phyloP scores from a whole-genome alignment of 37 sponge, comb jelly and placozoan species.

The Ianthella basta region DNA sequence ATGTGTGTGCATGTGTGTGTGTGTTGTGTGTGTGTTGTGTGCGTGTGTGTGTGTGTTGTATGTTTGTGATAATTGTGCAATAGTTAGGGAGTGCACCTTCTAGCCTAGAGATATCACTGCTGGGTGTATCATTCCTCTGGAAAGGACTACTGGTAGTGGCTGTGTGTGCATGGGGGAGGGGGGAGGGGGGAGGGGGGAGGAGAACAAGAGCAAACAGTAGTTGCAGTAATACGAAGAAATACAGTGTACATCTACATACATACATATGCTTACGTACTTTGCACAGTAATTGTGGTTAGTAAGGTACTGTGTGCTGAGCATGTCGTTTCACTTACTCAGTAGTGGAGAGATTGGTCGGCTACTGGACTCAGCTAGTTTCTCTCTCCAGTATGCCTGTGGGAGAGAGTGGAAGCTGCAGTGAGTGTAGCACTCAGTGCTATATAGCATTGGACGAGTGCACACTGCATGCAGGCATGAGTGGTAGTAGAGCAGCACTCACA shows the following conservation, averaged over 20 bases:
- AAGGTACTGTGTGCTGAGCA: too few relatives aligned
- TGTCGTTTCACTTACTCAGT: not conserved
- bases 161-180: constrained; percentile 11
- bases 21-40: not conserved
- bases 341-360: not conserved
- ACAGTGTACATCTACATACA: not conserved
- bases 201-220: not conserved
- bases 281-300: too few relatives aligned
- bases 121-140: constrained; percentile 9
- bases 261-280: not conserved
- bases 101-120: constrained; percentile 3
- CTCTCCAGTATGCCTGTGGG: not conserved
- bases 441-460: too few relatives aligned
- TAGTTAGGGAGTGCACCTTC: not conserved
- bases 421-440: too few relatives aligned
- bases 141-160: not conserved
- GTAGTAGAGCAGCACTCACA: too few relatives aligned
- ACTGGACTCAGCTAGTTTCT: not conserved
- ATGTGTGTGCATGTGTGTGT: not conserved
- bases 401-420: not conserved
- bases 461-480: too few relatives aligned
- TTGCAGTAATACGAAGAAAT: not conserved
- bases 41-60: not conserved
- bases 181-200: not conserved
- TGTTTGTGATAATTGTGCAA: too few relatives aligned